A percentile compares a stretch with the other conserved stretches of the same genome.
These are phyloP conservation scores for Chaetoderma sp. DNA, from an alignment of 2,888 invertebrate genomes.

Conservation along the genomic window DNA sequence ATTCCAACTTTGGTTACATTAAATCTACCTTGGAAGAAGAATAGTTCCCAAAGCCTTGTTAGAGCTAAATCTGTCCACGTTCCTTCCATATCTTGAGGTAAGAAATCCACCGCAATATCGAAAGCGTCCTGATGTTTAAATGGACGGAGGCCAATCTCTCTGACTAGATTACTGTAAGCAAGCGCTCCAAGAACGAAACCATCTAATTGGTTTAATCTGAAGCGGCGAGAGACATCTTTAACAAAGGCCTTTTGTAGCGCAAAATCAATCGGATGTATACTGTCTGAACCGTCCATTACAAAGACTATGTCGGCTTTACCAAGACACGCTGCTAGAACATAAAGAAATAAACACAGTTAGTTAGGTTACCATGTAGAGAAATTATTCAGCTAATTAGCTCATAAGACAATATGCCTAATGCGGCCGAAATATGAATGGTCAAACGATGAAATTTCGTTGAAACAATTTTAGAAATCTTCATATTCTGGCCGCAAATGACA, in stretches of 20 bases:
- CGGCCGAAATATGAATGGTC: too few relatives aligned
- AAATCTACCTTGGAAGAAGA: neutral
- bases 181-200: neutral
- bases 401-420: too few relatives aligned
- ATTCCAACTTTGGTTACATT: neutral
- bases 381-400: too few relatives aligned
- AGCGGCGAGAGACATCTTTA: neutral
- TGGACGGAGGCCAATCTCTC: too few relatives aligned
- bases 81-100: neutral
- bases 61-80: neutral
- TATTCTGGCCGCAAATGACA: too few relatives aligned
- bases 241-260: neutral
- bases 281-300: conserved; percentile 2
- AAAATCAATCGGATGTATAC: neutral
- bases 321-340: neutral
- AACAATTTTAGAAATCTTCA: too few relatives aligned
- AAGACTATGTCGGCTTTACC: neutral
- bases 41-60: neutral
- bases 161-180: neutral
- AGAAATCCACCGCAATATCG: neutral
- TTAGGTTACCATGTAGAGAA: too few relatives aligned
- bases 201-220: neutral
- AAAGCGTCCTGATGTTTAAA: too few relatives aligned
- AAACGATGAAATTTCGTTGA: too few relatives aligned
- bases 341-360: too few relatives aligned